phyloP scores from a whole-genome alignment of 2,113 vertebrate genomes.

The Tor tambroides region DNA sequence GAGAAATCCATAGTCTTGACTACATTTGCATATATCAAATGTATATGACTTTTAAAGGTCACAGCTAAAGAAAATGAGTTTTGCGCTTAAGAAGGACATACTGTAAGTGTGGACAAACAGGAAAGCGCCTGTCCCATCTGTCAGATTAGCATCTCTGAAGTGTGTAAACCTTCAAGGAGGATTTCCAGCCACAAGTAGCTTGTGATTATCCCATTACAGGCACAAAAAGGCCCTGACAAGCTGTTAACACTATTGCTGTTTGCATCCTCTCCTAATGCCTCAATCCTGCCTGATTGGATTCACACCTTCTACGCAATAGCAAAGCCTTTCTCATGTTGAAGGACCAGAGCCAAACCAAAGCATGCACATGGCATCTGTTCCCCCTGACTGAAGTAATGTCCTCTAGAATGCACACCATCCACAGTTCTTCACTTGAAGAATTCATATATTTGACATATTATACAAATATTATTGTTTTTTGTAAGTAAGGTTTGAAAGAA shows the following conservation, averaged over 20 bases:
- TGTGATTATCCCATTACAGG: slow-evolving; percentile 72
- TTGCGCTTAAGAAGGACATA: not conserved
- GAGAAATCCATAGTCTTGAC: not conserved
- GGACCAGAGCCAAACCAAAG: slow-evolving; percentile 9
- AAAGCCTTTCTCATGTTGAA: slow-evolving; percentile 6
- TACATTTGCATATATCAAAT: not conserved
- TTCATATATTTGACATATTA: not conserved
- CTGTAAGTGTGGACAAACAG: not conserved
- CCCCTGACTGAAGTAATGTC: not conserved
- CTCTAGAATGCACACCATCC: not conserved
- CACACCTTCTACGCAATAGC: slow-evolving; percentile 66
- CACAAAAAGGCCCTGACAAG: slow-evolving; percentile 74
- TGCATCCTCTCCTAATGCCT: slow-evolving; percentile 66
- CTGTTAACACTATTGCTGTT: slow-evolving; percentile 67
- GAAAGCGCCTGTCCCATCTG: slow-evolving; percentile 62
- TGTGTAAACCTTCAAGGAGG: slow-evolving; percentile 65
- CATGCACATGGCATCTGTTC: slow-evolving; percentile 32
- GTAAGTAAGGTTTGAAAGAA: not conserved
- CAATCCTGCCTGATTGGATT: slow-evolving; percentile 76
- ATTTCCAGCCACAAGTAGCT: slow-evolving; percentile 73
- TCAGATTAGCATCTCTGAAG: slow-evolving; percentile 62
- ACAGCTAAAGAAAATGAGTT: not conserved
- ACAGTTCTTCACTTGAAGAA: not conserved
- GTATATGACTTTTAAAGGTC: not conserved
- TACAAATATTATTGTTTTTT: too few relatives aligned